These are phyloP conservation scores for Gastrophryne carolinensis DNA, from an alignment of 2,797 vertebrate species.

Conservation along the genomic window DNA sequence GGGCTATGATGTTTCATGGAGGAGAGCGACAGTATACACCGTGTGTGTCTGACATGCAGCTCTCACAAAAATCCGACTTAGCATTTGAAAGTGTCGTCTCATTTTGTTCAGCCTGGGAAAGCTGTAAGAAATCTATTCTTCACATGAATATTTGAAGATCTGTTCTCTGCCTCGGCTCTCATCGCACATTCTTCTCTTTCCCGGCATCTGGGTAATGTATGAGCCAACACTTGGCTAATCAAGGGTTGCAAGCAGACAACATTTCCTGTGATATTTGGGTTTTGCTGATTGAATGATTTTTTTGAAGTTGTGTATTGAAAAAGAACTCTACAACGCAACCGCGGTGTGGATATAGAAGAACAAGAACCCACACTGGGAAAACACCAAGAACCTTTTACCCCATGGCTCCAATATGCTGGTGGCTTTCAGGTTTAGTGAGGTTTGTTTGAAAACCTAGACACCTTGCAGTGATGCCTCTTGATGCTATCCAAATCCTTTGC, in stretches of 20 bases:
- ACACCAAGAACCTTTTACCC: too few species aligned
- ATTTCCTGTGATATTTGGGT: neutral
- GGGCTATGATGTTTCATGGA: neutral
- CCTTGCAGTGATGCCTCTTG: too few species aligned
- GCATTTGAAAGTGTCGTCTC: constrained; percentile 7
- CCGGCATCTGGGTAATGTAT: constrained; percentile 6
- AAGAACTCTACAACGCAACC: too few species aligned
- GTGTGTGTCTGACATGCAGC: neutral
- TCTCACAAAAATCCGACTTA: constrained; percentile 4
- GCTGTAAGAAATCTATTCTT: constrained; percentile 5
- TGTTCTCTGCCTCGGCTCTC: neutral
- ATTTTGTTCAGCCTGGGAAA: constrained; percentile 1
- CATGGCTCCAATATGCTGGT: too few species aligned
- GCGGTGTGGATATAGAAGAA: too few species aligned
- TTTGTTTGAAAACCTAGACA: too few species aligned
- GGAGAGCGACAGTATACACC: neutral
- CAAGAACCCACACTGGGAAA: too few species aligned
- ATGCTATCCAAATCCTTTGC: too few species aligned
- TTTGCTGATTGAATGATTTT: neutral
- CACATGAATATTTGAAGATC: constrained; percentile 25
- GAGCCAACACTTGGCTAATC: constrained; percentile 13
- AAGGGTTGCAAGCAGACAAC: neutral
- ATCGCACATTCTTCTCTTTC: neutral
- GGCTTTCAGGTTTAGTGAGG: too few species aligned
- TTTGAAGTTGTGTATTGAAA: constrained; percentile 14